A percentile compares a stretch with the other conserved stretches of the same genome.
phyloP scores from a whole-genome alignment of 2,113 vertebrate genomes.

The Chionomys nivalis region DNA sequence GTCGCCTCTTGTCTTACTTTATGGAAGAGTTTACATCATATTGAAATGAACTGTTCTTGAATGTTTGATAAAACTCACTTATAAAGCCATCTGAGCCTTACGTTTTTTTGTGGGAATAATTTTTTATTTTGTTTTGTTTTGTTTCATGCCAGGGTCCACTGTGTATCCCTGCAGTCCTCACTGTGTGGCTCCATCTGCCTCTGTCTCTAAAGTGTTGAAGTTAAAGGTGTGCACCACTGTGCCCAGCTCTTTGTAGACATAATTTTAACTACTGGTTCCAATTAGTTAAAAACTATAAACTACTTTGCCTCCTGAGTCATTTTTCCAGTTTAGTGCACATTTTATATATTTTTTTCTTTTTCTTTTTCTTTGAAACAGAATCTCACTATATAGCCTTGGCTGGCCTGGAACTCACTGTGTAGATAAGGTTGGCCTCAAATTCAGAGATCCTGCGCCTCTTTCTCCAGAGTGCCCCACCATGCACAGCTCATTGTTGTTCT shows the following conservation, averaged over 20 bases:
- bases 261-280: neutral
- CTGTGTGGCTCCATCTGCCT: neutral
- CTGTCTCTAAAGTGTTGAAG: neutral
- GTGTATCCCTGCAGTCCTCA: neutral
- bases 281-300: constrained; percentile 54
- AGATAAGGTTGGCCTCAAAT: neutral
- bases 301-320: constrained; percentile 13
- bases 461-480: neutral
- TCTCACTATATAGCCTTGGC: neutral
- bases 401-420: neutral
- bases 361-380: neutral
- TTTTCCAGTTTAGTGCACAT: neutral
- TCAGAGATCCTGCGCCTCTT: neutral
- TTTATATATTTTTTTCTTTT: neutral
- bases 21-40: constrained; percentile 30
- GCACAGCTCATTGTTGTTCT: neutral
- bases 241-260: constrained; percentile 25
- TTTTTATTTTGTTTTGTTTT: neutral
- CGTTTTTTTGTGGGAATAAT: constrained; percentile 43
- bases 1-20: constrained; percentile 23
- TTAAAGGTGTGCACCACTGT: neutral
- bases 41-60: constrained; percentile 50
- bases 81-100: constrained; percentile 22
- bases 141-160: neutral
- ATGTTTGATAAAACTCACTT: constrained; percentile 56